A percentile compares a stretch with the other conserved stretches of the same genome.
phyloP scores from a whole-genome alignment of 2,888 invertebrate species.

The Xestobium rufovillosum region DNA sequence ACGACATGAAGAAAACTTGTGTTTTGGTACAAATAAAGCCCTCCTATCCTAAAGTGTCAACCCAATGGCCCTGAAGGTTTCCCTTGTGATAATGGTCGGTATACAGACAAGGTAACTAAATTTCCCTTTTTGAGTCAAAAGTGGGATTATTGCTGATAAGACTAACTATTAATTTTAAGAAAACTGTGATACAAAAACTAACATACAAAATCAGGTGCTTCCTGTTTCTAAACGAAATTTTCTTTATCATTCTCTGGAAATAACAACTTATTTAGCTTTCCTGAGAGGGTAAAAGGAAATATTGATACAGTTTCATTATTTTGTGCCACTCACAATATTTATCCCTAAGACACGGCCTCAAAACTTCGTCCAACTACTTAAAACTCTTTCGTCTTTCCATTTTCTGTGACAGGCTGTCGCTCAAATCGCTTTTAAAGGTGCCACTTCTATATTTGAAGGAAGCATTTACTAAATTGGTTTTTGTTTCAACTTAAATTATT shows the following conservation, averaged over 20 bases:
- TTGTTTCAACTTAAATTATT: slow-evolving; percentile 21
- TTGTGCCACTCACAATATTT: slow-evolving; percentile 40
- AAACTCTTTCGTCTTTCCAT: slow-evolving; percentile 45
- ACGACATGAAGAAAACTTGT: no score
- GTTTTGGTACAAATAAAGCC: no score
- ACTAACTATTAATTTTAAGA: no score
- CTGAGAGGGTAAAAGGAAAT: no score
- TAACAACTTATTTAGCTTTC: background rate
- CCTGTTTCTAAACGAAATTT: background rate
- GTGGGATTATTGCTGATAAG: no score
- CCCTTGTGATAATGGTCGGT: no score
- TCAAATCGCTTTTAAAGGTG: slow-evolving; percentile 38
- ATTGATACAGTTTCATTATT: slow-evolving; percentile 28
- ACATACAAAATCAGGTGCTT: background rate
- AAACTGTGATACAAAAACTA: no score
- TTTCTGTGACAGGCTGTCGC: slow-evolving; percentile 44
- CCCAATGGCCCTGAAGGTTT: no score
- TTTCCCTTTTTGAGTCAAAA: no score
- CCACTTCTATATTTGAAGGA: slow-evolving; percentile 35
- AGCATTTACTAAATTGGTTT: slow-evolving; percentile 39
- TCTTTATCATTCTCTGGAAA: background rate
- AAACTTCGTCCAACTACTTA: slow-evolving; percentile 44
- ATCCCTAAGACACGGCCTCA: slow-evolving; percentile 38
- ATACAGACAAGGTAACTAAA: no score
- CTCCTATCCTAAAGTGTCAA: no score